Conservation (phyloP, 2,888 invertebrate genomes). For the Dryobota labecula region DNA sequence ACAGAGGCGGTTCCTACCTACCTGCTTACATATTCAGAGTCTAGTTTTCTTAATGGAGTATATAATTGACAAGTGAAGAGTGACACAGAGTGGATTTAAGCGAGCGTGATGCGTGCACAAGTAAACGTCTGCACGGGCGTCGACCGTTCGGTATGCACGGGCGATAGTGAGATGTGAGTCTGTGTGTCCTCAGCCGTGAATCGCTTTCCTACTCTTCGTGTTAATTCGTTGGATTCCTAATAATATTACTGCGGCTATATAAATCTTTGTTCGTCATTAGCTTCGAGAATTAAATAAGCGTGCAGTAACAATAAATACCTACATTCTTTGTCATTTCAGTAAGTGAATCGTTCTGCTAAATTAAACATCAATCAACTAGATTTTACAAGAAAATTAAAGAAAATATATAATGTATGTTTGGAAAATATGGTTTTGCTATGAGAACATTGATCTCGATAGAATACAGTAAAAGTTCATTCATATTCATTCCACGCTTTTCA, state of each 20-base stretch:
- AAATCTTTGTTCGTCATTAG: slow-evolving; percentile 11
- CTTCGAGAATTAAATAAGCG: slow-evolving; percentile 11
- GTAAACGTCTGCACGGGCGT: slow-evolving; percentile 58
- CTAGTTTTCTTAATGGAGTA: not conserved
- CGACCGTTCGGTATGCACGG: slow-evolving; percentile 71
- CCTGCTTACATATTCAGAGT: not conserved
- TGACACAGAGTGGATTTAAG: slow-evolving; percentile 6
- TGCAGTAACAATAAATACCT: slow-evolving; percentile 3
- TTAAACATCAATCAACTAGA: not conserved
- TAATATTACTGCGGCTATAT: slow-evolving; percentile 16
- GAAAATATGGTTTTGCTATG: not conserved
- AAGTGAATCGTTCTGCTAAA: not conserved
- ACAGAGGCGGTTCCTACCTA: too few relatives aligned
- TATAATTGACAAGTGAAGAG: slow-evolving; percentile 6
- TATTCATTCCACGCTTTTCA: not conserved
- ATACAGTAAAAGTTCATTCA: not conserved
- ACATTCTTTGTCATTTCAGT: not conserved
- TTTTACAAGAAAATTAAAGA: not conserved
- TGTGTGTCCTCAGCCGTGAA: slow-evolving; percentile 67
- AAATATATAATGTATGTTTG: not conserved
- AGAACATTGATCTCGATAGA: not conserved
- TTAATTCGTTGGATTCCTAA: slow-evolving; percentile 44
- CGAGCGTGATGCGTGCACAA: slow-evolving; percentile 39
- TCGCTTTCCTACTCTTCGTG: slow-evolving; percentile 63
- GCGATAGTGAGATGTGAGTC: slow-evolving; percentile 67